Evolutionary conservation across 2,113 vertebrate genomes (phyloP).

Genomic region (Melanocharis versteri): DNA sequence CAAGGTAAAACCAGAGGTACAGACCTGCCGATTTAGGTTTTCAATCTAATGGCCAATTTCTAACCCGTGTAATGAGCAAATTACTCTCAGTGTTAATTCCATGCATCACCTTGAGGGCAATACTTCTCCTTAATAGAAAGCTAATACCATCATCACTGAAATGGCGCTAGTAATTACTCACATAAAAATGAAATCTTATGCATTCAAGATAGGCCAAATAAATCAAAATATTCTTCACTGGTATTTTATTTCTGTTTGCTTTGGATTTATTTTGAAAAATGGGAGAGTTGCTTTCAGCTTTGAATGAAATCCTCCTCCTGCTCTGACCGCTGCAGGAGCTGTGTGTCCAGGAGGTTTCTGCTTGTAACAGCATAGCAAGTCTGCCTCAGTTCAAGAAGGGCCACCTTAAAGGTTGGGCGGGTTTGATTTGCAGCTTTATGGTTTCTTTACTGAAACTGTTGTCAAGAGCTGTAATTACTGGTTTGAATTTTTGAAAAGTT

Average conservation of each 20-base stretch:
- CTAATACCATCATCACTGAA: neutral
- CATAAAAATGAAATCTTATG: neutral
- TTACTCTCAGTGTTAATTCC: neutral
- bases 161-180: neutral
- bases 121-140: neutral
- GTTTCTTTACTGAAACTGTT: constrained; percentile 11
- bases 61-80: neutral
- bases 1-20: neutral
- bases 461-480: neutral
- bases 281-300: neutral
- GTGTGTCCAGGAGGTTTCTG: neutral
- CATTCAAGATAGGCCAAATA: neutral
- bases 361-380: neutral
- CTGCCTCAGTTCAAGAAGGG: neutral
- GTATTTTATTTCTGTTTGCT: neutral
- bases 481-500: neutral
- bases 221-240: neutral
- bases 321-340: neutral
- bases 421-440: constrained; percentile 2
- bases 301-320: neutral
- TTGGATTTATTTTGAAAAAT: neutral
- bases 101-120: neutral
- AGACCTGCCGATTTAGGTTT: neutral
- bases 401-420: neutral
- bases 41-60: neutral